Evolutionary conservation across 2,797 vertebrate genomes (phyloP), one percentile per base, ranked within the genome.

Genomic region (Trichosurus vulpecula): DNA sequence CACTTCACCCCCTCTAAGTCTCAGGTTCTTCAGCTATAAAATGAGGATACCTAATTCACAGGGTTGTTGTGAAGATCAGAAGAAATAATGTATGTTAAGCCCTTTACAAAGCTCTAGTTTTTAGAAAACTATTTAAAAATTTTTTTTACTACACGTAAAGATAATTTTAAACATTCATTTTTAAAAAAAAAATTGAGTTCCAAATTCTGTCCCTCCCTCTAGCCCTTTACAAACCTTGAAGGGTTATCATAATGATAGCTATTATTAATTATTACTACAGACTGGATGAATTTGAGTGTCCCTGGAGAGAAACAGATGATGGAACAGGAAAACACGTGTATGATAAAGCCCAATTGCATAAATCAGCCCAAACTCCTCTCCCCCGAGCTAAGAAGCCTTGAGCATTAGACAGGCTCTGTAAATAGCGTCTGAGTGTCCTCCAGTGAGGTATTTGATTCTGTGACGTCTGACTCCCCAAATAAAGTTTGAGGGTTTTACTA

Each of bases 391-490:
- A 22, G 94, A 95, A 52, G 91, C 55, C 92, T 52, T 92, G 74
- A 30, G n/a, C 93, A 93, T 95, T 93, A 96, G 91, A 66, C 93
- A 94, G 93, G 53, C 41, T 93, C 95, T 96, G 90, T 93, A 97
- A 97, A 97, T 97, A 97, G 91, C 94, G 96, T 58, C 81, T 31
- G 52, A 96, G 92, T 16, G 66, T 93, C 92, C 94, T 93, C 87
- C 90, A 19, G 14, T 35, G 27, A 90, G 41, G 41, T 1, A 35
- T 93, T 97, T 94, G n/a, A 93, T 93, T 87, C 96, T 91, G 52
- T 97, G 97, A 96, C 52, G 0, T 92, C 94, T 96, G 30, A 29
- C 35, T 98, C 97, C 96, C 93, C 95, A 97, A 97, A 98, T 97
- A 98, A 97, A 96, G 87, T 94, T 94, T 92, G 94, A 91, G 95